Evolutionary conservation across 2,888 invertebrate species (phyloP).

Genomic region (Strigamia maritima): DNA sequence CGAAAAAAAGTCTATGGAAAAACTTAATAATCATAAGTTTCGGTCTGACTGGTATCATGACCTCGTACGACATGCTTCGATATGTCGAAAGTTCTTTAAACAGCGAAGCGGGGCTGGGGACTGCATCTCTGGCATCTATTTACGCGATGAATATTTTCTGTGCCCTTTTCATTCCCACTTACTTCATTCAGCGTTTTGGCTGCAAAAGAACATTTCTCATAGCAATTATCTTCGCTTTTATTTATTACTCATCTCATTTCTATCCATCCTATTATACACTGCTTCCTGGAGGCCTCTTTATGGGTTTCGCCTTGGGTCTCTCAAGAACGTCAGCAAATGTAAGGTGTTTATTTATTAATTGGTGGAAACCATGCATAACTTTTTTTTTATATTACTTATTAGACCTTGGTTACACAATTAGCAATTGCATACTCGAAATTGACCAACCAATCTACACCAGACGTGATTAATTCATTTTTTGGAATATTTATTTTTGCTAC

Average conservation of each 20-base stretch:
- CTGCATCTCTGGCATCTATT: conserved; percentile 82
- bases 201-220: conserved; percentile 84
- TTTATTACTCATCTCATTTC: conserved; percentile 91
- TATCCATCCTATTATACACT: conserved; percentile 74
- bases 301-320: conserved; percentile 83
- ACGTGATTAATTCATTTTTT: conserved; percentile 21
- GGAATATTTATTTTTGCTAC: conserved; percentile 25
- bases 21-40: conserved; percentile 43
- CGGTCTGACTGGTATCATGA: conserved; percentile 43
- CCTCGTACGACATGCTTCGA: conserved; percentile 42
- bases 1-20: conserved; percentile 40
- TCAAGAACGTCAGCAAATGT: conserved; percentile 41
- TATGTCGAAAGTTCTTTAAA: conserved; percentile 74
- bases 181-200: conserved; percentile 85
- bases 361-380: conserved; percentile 34
- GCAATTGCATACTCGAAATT: neutral
- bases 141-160: conserved; percentile 91
- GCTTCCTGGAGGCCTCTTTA: conserved; percentile 83
- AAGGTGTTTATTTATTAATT: conserved; percentile 34
- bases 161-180: conserved; percentile 91
- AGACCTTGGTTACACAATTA: conserved; percentile 28
- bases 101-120: conserved; percentile 82
- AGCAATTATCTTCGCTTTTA: conserved; percentile 87
- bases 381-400: neutral
- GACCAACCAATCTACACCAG: neutral